These are phyloP conservation scores for Sebastes melanostomus DNA, from an alignment of 2,797 vertebrate genomes.

Conservation along the genomic window DNA sequence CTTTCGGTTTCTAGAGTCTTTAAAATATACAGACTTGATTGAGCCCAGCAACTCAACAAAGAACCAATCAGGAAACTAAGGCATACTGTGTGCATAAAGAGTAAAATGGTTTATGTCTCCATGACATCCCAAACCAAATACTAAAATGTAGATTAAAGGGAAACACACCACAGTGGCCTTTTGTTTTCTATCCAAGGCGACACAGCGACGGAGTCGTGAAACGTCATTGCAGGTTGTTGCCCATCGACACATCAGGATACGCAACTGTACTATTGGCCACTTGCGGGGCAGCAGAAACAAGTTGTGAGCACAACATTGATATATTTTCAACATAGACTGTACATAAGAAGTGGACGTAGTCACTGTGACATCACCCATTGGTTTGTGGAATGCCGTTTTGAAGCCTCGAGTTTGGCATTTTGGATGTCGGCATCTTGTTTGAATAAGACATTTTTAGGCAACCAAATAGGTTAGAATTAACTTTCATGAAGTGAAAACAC, in stretches of 20 bases:
- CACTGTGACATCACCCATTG: no score
- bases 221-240: background rate
- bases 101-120: background rate
- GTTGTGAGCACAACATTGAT: background rate
- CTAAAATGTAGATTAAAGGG: background rate
- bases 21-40: slow-evolving; percentile 5
- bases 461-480: no score
- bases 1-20: background rate
- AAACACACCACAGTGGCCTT: background rate
- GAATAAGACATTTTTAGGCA: no score
- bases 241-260: background rate
- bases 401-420: no score
- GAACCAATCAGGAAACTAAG: background rate
- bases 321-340: no score
- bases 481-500: no score
- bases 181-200: background rate
- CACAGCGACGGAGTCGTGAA: background rate
- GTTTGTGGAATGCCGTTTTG: accelerated
- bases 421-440: no score
- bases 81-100: background rate
- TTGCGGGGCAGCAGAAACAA: background rate
- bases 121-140: background rate
- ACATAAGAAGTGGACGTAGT: no score
- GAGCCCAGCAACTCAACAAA: background rate
- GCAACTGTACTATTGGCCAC: background rate